These are phyloP conservation scores for Eutrigla gurnardus DNA, from an alignment of 2,797 vertebrate species.

Conservation along the genomic window DNA sequence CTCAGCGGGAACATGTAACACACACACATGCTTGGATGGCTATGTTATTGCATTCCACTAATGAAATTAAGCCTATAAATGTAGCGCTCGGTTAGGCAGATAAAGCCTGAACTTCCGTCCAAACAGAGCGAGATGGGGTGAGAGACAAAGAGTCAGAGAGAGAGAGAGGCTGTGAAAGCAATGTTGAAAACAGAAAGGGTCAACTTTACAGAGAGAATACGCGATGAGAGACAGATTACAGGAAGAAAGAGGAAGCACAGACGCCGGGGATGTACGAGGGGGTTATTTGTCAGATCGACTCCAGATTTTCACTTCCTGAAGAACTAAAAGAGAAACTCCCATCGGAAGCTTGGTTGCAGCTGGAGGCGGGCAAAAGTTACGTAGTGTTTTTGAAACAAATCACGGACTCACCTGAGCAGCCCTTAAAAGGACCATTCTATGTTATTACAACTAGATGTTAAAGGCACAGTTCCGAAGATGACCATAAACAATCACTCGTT, in stretches of 20 bases:
- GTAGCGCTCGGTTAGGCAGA: constrained; percentile 60
- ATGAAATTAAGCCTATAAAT: constrained; percentile 75
- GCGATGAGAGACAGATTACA: constrained; percentile 52
- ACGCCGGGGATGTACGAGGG: constrained; percentile 28
- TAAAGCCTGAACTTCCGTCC: constrained; percentile 65
- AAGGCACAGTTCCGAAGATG: neutral
- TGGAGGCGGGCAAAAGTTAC: constrained; percentile 24
- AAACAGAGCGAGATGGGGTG: constrained; percentile 31
- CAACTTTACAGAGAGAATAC: constrained; percentile 47
- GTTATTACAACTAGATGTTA: neutral
- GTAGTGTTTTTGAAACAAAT: constrained; percentile 29
- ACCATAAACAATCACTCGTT: neutral
- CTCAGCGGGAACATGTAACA: constrained; percentile 37
- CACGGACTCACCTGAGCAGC: constrained; percentile 16
- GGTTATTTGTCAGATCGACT: constrained; percentile 45
- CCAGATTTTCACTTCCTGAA: constrained; percentile 45
- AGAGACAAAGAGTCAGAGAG: constrained; percentile 22
- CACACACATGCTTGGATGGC: constrained; percentile 45
- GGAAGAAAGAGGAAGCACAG: constrained; percentile 35
- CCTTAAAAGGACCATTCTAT: neutral
- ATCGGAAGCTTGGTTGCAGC: constrained; percentile 1
- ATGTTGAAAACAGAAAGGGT: constrained; percentile 49
- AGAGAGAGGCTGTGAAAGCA: constrained; percentile 35
- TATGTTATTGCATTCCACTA: constrained; percentile 70
- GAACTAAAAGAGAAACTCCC: constrained; percentile 30